phyloP scores from a whole-genome alignment of 2,797 vertebrate genomes.

The Pipistrellus kuhlii region DNA sequence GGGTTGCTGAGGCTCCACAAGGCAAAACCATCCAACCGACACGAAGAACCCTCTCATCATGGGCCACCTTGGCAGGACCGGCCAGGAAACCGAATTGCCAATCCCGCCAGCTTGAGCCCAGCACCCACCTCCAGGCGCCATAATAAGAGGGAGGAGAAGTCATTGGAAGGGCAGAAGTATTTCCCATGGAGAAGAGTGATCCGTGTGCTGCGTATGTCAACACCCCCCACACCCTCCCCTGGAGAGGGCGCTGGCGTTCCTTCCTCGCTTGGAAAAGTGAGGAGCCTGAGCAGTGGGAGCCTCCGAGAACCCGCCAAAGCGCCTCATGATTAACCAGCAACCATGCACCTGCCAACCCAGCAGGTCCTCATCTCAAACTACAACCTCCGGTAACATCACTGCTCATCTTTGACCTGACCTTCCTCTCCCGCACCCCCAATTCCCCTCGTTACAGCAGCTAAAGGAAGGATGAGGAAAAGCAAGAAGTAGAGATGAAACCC shows the following conservation, averaged over 20 bases:
- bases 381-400: neutral
- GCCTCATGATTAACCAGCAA: neutral
- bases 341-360: neutral
- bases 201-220: neutral
- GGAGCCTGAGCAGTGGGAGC: neutral
- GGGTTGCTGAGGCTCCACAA: neutral
- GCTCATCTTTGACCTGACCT: neutral
- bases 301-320: neutral
- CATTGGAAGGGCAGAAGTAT: neutral
- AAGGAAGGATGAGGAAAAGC: neutral
- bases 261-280: neutral
- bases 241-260: neutral
- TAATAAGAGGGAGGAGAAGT: neutral
- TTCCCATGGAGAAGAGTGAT: neutral
- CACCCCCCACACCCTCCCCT: neutral
- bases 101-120: neutral
- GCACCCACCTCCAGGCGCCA: neutral
- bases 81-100: neutral
- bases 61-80: neutral
- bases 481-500: neutral
- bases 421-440: neutral
- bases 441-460: neutral
- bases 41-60: neutral
- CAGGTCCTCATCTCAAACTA: neutral
- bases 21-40: conserved; percentile 18